These are phyloP conservation scores for Micoletzkya japonica DNA, from an alignment of 2,888 invertebrate species.

Conservation along the genomic window DNA sequence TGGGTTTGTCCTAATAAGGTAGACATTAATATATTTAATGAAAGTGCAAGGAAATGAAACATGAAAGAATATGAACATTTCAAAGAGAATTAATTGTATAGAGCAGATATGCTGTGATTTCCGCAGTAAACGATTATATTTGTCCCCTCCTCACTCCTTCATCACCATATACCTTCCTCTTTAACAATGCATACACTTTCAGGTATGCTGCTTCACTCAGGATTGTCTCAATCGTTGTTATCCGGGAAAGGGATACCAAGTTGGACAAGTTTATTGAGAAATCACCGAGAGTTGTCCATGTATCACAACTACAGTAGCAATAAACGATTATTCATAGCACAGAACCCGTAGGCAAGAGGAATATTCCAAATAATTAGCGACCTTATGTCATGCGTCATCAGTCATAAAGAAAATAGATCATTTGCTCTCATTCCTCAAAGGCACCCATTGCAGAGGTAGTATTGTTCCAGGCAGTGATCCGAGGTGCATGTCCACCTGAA, in stretches of 20 bases:
- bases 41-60: too few species aligned
- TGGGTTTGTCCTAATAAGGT: too few species aligned
- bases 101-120: too few species aligned
- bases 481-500: slow-evolving; percentile 53
- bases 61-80: too few species aligned
- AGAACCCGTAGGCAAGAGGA: neutral
- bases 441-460: slow-evolving; percentile 44
- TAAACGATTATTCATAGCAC: too few species aligned
- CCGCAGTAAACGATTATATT: too few species aligned
- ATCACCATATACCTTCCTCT: neutral
- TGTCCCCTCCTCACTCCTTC: neutral
- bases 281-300: neutral
- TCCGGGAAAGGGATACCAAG: slow-evolving; percentile 52
- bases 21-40: neutral
- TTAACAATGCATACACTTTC: too few species aligned
- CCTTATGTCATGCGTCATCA: neutral
- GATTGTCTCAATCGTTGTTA: slow-evolving; percentile 55
- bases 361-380: neutral
- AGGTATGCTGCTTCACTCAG: slow-evolving; percentile 56
- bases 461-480: slow-evolving; percentile 32
- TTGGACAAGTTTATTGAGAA: slow-evolving; percentile 52
- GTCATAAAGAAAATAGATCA: neutral
- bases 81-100: too few species aligned
- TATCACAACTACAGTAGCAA: neutral
- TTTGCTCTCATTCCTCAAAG: too few species aligned